phyloP scores from a whole-genome alignment of 2,113 vertebrate species.

The Cercocebus atys region DNA sequence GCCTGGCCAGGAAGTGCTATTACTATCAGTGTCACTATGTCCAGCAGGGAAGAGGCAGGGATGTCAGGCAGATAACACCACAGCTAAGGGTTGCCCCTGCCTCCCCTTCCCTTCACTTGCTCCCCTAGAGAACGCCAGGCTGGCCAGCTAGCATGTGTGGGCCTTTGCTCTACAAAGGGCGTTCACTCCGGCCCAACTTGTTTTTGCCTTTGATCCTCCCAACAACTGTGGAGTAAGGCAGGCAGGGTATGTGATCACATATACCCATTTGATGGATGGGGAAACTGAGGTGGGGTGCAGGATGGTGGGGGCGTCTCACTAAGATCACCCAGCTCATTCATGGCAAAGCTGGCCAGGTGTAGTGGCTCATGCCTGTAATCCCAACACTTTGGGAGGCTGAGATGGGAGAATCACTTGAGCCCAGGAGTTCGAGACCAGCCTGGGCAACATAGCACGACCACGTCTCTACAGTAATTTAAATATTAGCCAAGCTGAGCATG shows the following conservation, averaged over 20 bases:
- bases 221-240: background rate
- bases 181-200: background rate
- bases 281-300: constrained; percentile 24
- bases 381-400: too few relatives aligned
- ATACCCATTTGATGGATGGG: background rate
- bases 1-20: background rate
- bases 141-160: fast-evolving
- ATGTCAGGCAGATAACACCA: background rate
- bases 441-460: too few relatives aligned
- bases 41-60: background rate
- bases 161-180: background rate
- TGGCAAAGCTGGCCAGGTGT: too few relatives aligned
- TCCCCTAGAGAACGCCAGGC: background rate
- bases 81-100: background rate
- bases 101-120: background rate
- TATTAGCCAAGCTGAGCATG: too few relatives aligned
- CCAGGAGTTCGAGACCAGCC: too few relatives aligned
- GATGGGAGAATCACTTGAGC: too few relatives aligned
- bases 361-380: too few relatives aligned
- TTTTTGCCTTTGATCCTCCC: constrained; percentile 63
- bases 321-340: background rate
- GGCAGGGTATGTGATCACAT: background rate
- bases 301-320: fast-evolving
- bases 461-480: too few relatives aligned
- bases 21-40: fast-evolving